phyloP scores from a whole-genome alignment of 2,113 vertebrate genomes.

The Aythya baeri region DNA sequence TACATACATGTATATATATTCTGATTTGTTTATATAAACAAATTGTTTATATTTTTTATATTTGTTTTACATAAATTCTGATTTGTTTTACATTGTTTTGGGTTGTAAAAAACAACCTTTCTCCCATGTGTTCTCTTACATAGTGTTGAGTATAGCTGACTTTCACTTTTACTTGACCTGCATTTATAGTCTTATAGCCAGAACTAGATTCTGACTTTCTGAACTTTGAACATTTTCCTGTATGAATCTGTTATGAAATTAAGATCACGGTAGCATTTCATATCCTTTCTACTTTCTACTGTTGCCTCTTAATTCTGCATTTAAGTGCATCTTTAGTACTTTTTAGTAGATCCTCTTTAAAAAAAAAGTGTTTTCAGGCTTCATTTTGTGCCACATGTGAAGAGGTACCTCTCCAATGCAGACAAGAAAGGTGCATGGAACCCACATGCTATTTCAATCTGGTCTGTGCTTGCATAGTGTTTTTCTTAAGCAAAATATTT shows the following conservation, averaged over 20 bases:
- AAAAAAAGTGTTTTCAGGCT: neutral
- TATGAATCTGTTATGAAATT: neutral
- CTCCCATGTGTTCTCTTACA: neutral
- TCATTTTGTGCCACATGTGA: neutral
- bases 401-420: neutral
- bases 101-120: neutral
- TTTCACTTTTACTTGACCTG: neutral
- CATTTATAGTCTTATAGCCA: neutral
- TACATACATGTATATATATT: too few relatives aligned
- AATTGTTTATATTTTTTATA: too few relatives aligned
- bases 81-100: neutral
- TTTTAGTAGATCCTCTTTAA: neutral
- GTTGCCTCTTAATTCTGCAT: neutral
- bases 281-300: neutral
- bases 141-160: neutral
- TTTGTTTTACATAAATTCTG: too few relatives aligned
- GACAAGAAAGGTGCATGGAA: rapidly evolving
- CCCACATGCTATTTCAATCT: neutral
- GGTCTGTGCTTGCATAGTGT: rapidly evolving
- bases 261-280: neutral
- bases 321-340: neutral
- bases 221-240: neutral
- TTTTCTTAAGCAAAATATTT: neutral
- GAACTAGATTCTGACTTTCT: neutral
- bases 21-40: neutral